A percentile compares a stretch with the other conserved stretches of the same genome.
These are phyloP conservation scores for Drosophila asahinai DNA, from an alignment of 1,140 invertebrate genomes.

Conservation along the genomic window DNA sequence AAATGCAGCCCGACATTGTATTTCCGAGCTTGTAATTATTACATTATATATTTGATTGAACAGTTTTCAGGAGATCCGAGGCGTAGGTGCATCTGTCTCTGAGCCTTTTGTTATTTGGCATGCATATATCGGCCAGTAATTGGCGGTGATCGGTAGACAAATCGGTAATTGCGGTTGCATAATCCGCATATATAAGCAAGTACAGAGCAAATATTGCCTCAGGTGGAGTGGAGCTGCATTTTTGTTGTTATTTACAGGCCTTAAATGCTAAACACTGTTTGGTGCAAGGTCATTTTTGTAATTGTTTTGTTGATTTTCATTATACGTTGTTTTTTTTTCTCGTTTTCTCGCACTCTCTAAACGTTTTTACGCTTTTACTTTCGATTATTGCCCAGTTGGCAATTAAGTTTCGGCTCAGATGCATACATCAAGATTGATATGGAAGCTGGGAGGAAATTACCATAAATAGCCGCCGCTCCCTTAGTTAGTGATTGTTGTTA, in stretches of 20 bases:
- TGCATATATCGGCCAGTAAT: slow-evolving; percentile 51
- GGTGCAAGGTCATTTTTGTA: slow-evolving; percentile 50
- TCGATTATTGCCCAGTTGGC: slow-evolving; percentile 44
- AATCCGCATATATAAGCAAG: slow-evolving; percentile 21
- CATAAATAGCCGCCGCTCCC: slow-evolving; percentile 12
- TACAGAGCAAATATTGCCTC: slow-evolving; percentile 38
- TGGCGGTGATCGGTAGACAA: slow-evolving; percentile 41
- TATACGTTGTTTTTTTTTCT: slow-evolving; percentile 5
- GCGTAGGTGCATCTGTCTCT: slow-evolving; percentile 15
- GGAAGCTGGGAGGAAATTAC: slow-evolving; percentile 2
- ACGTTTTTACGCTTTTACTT: slow-evolving; percentile 47
- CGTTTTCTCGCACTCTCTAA: slow-evolving; percentile 53
- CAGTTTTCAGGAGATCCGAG: slow-evolving; percentile 19
- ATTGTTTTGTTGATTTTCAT: slow-evolving; percentile 39
- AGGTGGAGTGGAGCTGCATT: slow-evolving; percentile 32
- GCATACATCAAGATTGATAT: slow-evolving; percentile 40
- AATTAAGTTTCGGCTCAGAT: slow-evolving; percentile 51
- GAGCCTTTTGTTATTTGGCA: slow-evolving; percentile 29
- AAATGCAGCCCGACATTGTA: slow-evolving; percentile 22
- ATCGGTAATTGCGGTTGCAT: slow-evolving; percentile 47
- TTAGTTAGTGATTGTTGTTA: slow-evolving; percentile 16
- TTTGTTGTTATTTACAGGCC: slow-evolving; percentile 6
- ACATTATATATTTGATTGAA: slow-evolving; percentile 46
- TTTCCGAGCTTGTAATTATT: not conserved
- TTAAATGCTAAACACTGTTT: slow-evolving; percentile 29